Percentiles rank a stretch among this genome's conserved stretches.
Evolutionary conservation across 2,888 invertebrate species (phyloP).

Genomic region (Andricus curvator): DNA sequence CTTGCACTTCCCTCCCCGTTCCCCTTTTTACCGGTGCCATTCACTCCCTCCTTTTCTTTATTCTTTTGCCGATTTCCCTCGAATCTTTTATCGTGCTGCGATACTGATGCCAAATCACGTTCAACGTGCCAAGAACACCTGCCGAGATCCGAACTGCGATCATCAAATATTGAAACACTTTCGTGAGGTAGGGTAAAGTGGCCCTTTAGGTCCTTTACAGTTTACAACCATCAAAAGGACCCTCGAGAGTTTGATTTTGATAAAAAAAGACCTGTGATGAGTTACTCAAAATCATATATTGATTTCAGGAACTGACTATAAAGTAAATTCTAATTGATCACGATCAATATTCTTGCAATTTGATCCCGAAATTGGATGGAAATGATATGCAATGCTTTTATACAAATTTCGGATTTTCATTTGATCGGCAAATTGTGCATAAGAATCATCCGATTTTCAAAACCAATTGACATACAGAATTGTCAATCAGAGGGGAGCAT

Average conservation of each 20-base stretch:
- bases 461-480: no score
- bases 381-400: no score
- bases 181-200: conserved; percentile 21
- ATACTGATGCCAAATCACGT: conserved; percentile 47
- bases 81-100: conserved; percentile 43
- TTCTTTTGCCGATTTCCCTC: conserved; percentile 49
- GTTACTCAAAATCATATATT: background rate
- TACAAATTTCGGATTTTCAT: no score
- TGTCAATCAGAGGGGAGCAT: no score
- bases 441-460: no score
- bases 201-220: background rate
- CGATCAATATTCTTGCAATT: no score
- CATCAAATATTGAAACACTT: conserved; percentile 37
- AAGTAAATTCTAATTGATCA: no score
- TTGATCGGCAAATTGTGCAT: no score
- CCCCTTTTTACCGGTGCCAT: conserved; percentile 60
- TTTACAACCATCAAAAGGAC: background rate
- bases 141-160: conserved; percentile 36
- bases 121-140: conserved; percentile 51
- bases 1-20: conserved; percentile 65
- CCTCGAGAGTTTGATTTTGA: background rate
- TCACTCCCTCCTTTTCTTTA: conserved; percentile 51
- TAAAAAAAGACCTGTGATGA: background rate
- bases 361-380: no score
- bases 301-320: background rate